Evolutionary conservation across 2,113 vertebrate genomes (phyloP), one percentile per base, ranked within the genome.

Genomic region (Rostratula benghalensis): DNA sequence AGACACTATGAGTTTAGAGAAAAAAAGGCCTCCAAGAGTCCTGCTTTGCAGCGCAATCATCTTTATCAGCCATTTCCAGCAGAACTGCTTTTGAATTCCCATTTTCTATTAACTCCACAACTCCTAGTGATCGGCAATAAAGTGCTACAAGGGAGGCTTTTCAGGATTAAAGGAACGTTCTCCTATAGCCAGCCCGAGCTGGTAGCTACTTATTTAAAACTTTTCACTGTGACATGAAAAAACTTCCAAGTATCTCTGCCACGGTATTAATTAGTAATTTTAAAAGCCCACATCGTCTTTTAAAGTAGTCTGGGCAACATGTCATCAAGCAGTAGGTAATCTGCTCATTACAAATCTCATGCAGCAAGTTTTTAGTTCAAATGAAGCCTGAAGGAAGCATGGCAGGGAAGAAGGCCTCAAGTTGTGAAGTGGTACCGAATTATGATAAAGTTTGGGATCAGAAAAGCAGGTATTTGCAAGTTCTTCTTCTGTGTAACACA

Each of bases 211-310:
- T 65, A 64, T 60, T 97, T 74, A 59, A 90, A 96, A 89, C 35
- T 67, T 84, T 75, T 87, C 68, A 19, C 39, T 37, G 30, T 35
- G 53, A 70, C 70, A 30, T 1, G 1, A 74, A 91, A 90, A 43
- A 16, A 70, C 89, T 61, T 83, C 56, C 83, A 65, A 76, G 46
- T 69, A 54, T 22, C 68, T 69, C 61, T 75, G 48, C 89, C 48
- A 60, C 70, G n/a, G 56, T 85, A 91, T 88, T 96, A 95, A 97
- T 96, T 96, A 91, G 78, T 41, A 65, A n/a, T 90, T 90, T 90
- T 81, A 43, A 92, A 95, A 80, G 39, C 74, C 71, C 63, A 51
- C 8, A 1, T 64, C 0, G 16, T 33, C 76, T 88, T 89, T 87
- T 18, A 20, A 94, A 94, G 64, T 7, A 33, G 48, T 83, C 84